These are phyloP conservation scores for Paratilapia polleni DNA, from an alignment of 2,113 vertebrate species.

Conservation along the genomic window DNA sequence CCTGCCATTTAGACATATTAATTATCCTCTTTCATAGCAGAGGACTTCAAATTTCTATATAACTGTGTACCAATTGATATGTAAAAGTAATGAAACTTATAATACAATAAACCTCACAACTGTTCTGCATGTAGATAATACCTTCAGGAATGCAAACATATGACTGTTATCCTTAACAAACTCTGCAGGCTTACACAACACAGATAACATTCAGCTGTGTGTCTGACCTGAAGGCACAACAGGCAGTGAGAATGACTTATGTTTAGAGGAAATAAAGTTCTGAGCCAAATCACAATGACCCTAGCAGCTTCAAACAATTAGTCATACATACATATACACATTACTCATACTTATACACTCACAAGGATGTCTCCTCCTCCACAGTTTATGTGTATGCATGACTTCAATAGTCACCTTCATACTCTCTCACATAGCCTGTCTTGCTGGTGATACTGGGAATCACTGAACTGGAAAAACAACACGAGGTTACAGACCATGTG, in stretches of 20 bases:
- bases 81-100: background rate
- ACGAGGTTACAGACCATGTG: background rate
- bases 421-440: background rate
- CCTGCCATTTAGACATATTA: background rate
- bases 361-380: background rate
- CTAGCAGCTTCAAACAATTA: slow-evolving; percentile 34
- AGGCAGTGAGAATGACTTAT: slow-evolving; percentile 16
- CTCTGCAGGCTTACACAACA: slow-evolving; percentile 9
- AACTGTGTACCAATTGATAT: background rate
- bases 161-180: background rate
- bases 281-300: slow-evolving; percentile 24
- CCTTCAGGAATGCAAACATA: slow-evolving; percentile 20
- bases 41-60: background rate
- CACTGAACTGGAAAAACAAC: background rate
- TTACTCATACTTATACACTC: slow-evolving; percentile 22
- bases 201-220: slow-evolving; percentile 29
- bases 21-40: background rate
- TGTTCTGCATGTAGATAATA: background rate
- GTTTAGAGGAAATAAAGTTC: slow-evolving; percentile 50
- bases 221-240: slow-evolving; percentile 36
- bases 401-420: slow-evolving; percentile 7
- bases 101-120: background rate
- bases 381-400: background rate
- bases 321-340: slow-evolving; percentile 19
- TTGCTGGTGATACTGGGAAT: background rate